Percentiles rank a stretch among this genome's conserved stretches.
phyloP scores from a whole-genome alignment of 2,888 invertebrate genomes.

The Pristionchus arcanus region DNA sequence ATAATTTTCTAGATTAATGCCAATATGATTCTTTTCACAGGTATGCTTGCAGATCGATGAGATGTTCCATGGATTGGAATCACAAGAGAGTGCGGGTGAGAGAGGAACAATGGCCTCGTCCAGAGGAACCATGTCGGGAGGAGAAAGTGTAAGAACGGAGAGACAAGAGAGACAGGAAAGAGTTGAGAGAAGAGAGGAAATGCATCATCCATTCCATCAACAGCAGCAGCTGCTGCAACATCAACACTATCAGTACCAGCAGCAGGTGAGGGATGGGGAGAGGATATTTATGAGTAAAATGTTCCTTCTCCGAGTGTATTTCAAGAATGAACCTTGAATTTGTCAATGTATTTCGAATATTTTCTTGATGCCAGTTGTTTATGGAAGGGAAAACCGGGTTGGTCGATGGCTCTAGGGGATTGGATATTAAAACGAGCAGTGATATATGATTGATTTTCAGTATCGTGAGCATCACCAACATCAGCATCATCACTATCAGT shows the following conservation, averaged over 20 bases:
- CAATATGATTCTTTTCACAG: not conserved
- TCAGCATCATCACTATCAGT: slow-evolving; percentile 33
- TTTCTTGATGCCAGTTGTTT: no score
- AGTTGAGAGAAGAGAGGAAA: no score
- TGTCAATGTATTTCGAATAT: no score
- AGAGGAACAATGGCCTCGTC: slow-evolving; percentile 13
- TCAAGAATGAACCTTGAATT: no score
- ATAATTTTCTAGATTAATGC: not conserved
- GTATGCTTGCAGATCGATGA: slow-evolving; percentile 48
- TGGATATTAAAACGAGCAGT: no score
- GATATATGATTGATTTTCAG: not conserved
- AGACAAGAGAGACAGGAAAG: slow-evolving; percentile 19
- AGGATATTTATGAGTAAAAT: not conserved
- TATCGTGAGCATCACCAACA: slow-evolving; percentile 26
- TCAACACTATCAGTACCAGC: not conserved
- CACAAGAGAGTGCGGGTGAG: slow-evolving; percentile 24
- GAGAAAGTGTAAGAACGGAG: slow-evolving; percentile 11
- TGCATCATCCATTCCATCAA: not conserved
- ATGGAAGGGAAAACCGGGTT: no score
- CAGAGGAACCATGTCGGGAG: slow-evolving; percentile 2
- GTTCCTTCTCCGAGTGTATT: no score
- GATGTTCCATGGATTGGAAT: slow-evolving; percentile 40
- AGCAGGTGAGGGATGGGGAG: slow-evolving; percentile 20
- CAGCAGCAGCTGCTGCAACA: not conserved
- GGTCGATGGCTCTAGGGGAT: no score